These are phyloP conservation scores for Python bivittatus DNA, from an alignment of 2,113 vertebrate genomes.

Conservation along the genomic window DNA sequence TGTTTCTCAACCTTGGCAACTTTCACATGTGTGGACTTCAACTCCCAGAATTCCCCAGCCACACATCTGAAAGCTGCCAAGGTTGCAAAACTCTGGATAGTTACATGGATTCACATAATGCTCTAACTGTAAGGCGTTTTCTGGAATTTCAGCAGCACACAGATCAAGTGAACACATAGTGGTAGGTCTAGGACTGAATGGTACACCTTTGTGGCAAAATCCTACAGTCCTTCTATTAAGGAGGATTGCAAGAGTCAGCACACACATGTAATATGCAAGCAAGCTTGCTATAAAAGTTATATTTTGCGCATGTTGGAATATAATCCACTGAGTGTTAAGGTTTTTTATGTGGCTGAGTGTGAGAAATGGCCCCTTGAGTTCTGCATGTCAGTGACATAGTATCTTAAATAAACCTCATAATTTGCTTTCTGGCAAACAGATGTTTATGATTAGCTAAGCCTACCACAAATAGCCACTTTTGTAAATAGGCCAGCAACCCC, in stretches of 20 bases:
- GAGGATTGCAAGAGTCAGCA: background rate
- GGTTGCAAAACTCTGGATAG: too few relatives aligned
- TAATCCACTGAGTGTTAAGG: background rate
- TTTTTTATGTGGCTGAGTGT: background rate
- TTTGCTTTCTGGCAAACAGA: background rate
- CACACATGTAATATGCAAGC: too few relatives aligned
- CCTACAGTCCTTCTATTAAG: background rate
- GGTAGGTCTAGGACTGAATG: too few relatives aligned
- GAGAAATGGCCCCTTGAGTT: background rate
- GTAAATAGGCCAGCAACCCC: background rate
- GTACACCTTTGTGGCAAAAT: background rate
- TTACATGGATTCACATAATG: background rate
- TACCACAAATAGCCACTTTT: background rate
- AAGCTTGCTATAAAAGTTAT: background rate
- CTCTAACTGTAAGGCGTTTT: background rate
- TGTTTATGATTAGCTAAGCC: background rate
- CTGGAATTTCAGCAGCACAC: background rate
- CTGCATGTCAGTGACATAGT: background rate
- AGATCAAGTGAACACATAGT: background rate
- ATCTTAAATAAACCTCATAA: background rate
- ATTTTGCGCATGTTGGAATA: too few relatives aligned
- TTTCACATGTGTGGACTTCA: too few relatives aligned
- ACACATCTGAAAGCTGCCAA: too few relatives aligned
- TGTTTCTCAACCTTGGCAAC: too few relatives aligned
- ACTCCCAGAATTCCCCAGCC: too few relatives aligned